These are phyloP conservation scores for Mesochorus sp. DNA, from an alignment of 2,888 invertebrate genomes.

Conservation along the genomic window DNA sequence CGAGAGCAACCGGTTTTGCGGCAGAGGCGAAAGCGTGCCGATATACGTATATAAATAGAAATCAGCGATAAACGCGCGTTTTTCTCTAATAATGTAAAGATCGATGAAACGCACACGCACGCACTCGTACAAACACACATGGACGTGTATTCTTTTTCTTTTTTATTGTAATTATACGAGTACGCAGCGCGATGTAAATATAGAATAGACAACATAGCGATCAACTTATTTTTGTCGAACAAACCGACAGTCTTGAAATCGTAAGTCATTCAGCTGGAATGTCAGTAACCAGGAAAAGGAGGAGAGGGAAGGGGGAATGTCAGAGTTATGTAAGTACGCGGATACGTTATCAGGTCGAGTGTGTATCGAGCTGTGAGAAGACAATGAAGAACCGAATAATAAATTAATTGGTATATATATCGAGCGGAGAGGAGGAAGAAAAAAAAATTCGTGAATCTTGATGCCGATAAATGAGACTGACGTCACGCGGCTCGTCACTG, in stretches of 20 bases:
- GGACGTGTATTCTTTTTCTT: too few relatives aligned
- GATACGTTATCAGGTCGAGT: too few relatives aligned
- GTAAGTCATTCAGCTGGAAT: constrained; percentile 24
- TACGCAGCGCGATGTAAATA: constrained; percentile 1
- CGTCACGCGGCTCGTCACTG: neutral
- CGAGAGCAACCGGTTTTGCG: constrained; percentile 7
- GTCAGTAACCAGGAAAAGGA: constrained; percentile 6
- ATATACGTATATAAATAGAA: constrained; percentile 33
- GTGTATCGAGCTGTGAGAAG: too few relatives aligned
- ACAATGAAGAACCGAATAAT: too few relatives aligned
- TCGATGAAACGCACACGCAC: constrained; percentile 19
- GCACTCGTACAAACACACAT: too few relatives aligned
- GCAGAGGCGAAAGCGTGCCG: constrained; percentile 28
- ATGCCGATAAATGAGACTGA: neutral
- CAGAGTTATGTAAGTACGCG: constrained; percentile 24
- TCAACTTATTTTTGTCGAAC: constrained; percentile 1
- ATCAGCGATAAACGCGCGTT: constrained; percentile 20
- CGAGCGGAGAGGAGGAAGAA: neutral
- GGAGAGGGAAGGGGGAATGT: too few relatives aligned
- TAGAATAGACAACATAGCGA: neutral
- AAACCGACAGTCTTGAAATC: neutral
- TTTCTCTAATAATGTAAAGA: constrained; percentile 19
- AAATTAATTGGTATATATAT: too few relatives aligned
- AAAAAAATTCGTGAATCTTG: neutral
- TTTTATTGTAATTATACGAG: constrained; percentile 27